Percentiles rank a stretch among this genome's conserved stretches.
Conservation (phyloP, 2,888 invertebrate genomes). For the Callinectes sapidus region DNA sequence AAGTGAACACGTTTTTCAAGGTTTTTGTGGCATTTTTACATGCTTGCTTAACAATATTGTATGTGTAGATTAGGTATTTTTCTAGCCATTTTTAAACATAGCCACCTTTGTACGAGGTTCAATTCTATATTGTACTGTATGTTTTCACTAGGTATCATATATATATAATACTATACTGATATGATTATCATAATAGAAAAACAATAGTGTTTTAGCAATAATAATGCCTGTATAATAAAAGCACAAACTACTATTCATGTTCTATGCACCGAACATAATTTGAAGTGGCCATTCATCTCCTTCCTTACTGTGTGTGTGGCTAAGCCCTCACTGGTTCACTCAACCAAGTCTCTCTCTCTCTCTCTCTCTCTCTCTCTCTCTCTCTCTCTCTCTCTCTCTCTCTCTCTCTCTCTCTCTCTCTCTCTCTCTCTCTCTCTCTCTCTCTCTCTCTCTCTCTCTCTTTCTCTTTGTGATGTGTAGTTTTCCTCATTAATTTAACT, state of each 20-base stretch:
- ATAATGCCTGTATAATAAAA: conserved; percentile 62
- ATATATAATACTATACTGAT: background rate
- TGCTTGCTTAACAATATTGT: conserved; percentile 59
- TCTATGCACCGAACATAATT: conserved; percentile 64
- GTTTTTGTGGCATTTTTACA: conserved; percentile 60
- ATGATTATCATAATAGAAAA: conserved; percentile 39
- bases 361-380: background rate
- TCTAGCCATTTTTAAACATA: conserved; percentile 71
- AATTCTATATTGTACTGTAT: conserved; percentile 54
- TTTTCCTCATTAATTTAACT: background rate
- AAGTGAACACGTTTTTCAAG: conserved; percentile 19
- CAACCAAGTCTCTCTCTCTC: background rate
- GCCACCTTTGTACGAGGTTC: conserved; percentile 64
- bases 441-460: background rate
- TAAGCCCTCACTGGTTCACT: background rate
- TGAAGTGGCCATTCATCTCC: conserved; percentile 48
- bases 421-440: conserved; percentile 26
- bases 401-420: background rate
- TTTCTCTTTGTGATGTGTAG: background rate
- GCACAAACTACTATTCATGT: conserved; percentile 59
- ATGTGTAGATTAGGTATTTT: conserved; percentile 68
- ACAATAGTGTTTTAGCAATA: conserved; percentile 70
- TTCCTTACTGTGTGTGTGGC: conserved; percentile 8
- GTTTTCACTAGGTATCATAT: conserved; percentile 52
- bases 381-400: conserved; percentile 5